A percentile compares a stretch with the other conserved stretches of the same genome.
phyloP scores from a whole-genome alignment of 2,888 invertebrate species.

The Drosophila dives region DNA sequence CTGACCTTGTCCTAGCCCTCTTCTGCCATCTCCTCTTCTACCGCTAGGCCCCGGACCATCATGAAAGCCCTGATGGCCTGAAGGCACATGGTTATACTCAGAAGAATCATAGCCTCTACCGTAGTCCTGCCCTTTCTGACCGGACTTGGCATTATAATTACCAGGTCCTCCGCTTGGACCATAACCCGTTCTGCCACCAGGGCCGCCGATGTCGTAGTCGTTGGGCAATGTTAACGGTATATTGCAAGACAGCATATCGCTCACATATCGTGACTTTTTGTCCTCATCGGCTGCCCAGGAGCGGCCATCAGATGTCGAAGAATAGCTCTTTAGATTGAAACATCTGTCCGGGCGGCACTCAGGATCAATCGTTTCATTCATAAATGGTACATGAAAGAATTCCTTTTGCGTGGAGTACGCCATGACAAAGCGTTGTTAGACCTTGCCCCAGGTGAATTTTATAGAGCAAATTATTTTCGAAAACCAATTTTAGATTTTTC shows the following conservation, averaged over 20 bases:
- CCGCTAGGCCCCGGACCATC: not conserved
- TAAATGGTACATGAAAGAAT: constrained; percentile 81
- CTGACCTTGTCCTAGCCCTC: not conserved
- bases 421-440: constrained; percentile 61
- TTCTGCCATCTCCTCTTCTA: not conserved
- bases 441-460: constrained; percentile 7
- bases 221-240: constrained; percentile 39
- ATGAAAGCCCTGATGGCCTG: constrained; percentile 1
- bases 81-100: not conserved
- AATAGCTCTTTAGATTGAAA: constrained; percentile 80
- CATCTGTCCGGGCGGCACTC: constrained; percentile 73
- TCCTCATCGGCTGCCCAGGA: constrained; percentile 80
- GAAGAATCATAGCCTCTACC: not conserved
- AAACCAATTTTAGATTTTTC: constrained; percentile 50
- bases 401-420: constrained; percentile 84
- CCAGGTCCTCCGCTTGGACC: constrained; percentile 9
- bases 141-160: not conserved
- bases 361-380: constrained; percentile 66
- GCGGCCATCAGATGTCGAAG: constrained; percentile 78
- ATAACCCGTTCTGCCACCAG: constrained; percentile 17
- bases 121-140: constrained; percentile 10
- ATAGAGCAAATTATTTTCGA: constrained; percentile 38
- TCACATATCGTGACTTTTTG: constrained; percentile 79
- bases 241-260: constrained; percentile 81
- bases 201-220: constrained; percentile 8